Conservation (phyloP, 53 echinoderm and acorn worm species). For the Paelopatides confundens region DNA sequence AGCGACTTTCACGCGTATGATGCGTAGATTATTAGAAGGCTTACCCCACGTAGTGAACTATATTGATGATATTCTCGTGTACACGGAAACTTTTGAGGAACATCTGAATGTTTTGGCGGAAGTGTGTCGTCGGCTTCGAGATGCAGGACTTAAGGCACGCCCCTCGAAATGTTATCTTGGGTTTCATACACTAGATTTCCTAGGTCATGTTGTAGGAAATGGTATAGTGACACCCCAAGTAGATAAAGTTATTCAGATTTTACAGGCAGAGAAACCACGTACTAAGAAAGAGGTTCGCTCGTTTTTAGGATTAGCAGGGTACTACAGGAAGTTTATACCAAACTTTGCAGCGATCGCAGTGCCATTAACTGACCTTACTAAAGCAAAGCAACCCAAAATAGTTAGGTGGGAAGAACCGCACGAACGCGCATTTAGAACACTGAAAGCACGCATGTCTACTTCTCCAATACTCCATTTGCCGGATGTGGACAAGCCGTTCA, state of each 20-base stretch:
- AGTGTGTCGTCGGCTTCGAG: conserved; percentile 24
- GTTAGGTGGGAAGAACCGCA: conserved; percentile 40
- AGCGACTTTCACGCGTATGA: conserved; percentile 42
- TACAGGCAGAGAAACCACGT: conserved; percentile 20
- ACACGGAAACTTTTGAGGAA: background rate
- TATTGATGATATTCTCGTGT: too few relatives aligned
- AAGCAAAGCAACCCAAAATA: conserved; percentile 29
- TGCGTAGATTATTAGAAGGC: conserved; percentile 21
- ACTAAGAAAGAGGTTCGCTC: conserved; percentile 52
- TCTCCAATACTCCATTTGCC: too few relatives aligned
- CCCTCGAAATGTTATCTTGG: too few relatives aligned
- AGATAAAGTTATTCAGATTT: conserved; percentile 27
- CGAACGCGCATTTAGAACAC: too few relatives aligned
- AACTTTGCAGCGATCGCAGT: too few relatives aligned
- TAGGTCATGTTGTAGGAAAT: conserved; percentile 57
- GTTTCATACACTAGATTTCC: conserved; percentile 54
- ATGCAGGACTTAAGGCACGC: conserved; percentile 58
- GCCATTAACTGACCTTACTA: conserved; percentile 59
- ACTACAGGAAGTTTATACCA: too few relatives aligned
- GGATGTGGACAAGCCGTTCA: too few relatives aligned
- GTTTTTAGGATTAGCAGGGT: conserved; percentile 39
- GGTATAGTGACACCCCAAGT: conserved; percentile 43
- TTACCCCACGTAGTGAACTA: too few relatives aligned
- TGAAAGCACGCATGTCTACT: too few relatives aligned
- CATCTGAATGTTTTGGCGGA: conserved; percentile 23